A percentile compares a stretch with the other conserved stretches of the same genome.
Evolutionary conservation across 1,140 invertebrate genomes (phyloP).

Genomic region (Medauroidea extradentata): DNA sequence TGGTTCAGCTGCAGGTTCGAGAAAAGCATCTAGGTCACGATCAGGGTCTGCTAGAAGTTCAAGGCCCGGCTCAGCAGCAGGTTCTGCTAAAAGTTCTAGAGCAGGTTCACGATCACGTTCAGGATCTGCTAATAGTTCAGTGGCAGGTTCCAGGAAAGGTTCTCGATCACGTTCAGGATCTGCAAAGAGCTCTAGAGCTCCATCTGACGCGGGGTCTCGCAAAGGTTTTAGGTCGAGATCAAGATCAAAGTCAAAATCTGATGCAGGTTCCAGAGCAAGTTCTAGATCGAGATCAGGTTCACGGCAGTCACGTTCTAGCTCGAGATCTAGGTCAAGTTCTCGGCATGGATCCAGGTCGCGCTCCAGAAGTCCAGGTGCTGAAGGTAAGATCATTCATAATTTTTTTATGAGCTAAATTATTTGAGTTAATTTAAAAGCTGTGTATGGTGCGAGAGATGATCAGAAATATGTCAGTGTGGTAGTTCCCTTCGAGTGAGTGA

Average conservation of each 20-base stretch:
- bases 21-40: conserved; percentile 30
- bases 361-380: conserved; percentile 29
- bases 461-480: conserved; percentile 5
- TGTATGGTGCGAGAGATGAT: conserved; percentile 13
- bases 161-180: conserved; percentile 38
- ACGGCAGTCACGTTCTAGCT: conserved; percentile 30
- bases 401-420: conserved; percentile 48
- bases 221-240: not conserved
- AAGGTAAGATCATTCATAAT: conserved; percentile 37
- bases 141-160: conserved; percentile 36
- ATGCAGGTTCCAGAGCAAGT: conserved; percentile 2
- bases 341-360: conserved; percentile 20
- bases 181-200: conserved; percentile 11
- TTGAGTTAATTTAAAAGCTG: not conserved
- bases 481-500: too few species aligned
- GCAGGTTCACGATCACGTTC: conserved; percentile 10
- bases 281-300: conserved; percentile 19
- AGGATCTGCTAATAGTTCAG: conserved; percentile 13
- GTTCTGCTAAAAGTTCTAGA: not conserved
- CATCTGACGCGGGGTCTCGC: not conserved
- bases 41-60: conserved; percentile 34
- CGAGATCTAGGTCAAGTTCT: conserved; percentile 13
- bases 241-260: conserved; percentile 4
- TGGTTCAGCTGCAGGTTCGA: conserved; percentile 34
- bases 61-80: not conserved